Evolutionary conservation across 2,797 vertebrate species (phyloP).

Genomic region (Phoeniculus purpureus): DNA sequence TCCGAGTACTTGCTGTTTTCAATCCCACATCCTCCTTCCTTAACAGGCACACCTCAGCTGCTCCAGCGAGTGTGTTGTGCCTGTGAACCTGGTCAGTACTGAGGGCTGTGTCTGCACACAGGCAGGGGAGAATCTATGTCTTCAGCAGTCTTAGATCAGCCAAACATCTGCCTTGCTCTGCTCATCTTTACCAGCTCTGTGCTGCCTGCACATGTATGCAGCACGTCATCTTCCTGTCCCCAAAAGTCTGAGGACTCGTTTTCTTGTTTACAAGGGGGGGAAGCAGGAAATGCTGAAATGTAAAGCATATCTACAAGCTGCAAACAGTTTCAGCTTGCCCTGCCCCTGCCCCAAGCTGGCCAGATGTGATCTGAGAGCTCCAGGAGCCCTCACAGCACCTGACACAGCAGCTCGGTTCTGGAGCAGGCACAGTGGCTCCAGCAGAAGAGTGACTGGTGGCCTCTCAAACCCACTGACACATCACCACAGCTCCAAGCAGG

Average conservation of each 20-base stretch:
- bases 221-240: neutral
- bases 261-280: neutral
- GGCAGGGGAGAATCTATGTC: neutral
- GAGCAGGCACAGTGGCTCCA: neutral
- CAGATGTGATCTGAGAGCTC: neutral
- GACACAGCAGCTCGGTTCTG: neutral
- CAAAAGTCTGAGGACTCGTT: neutral
- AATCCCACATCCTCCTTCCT: neutral
- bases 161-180: accelerated
- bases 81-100: accelerated
- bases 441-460: neutral
- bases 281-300: constrained; percentile 9
- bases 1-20: neutral
- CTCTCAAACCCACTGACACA: neutral
- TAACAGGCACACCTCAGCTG: neutral
- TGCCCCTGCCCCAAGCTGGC: constrained; percentile 39
- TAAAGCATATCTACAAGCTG: constrained; percentile 13
- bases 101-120: neutral
- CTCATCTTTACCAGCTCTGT: neutral
- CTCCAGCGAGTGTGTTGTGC: neutral
- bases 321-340: neutral
- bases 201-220: accelerated
- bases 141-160: neutral
- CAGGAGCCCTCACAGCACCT: accelerated
- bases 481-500: neutral